Percentiles rank a stretch among this genome's conserved stretches.
Conservation (phyloP, 2,888 invertebrate genomes). For the Eupithecia pulchellata region DNA sequence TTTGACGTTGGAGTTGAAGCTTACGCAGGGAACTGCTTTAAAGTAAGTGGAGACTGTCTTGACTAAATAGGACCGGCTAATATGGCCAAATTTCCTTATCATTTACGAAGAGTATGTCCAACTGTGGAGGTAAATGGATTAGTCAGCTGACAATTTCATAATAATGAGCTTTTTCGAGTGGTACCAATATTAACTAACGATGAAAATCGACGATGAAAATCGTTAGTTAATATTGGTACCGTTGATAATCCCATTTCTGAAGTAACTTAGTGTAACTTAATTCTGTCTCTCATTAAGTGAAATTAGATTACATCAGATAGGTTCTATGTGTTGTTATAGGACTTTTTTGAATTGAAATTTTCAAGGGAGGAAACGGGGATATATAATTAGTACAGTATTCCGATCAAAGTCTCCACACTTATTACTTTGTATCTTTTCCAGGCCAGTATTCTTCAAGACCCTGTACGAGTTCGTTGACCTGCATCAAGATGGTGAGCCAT, state of each 20-base stretch:
- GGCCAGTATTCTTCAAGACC: slow-evolving; percentile 93
- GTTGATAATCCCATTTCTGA: neutral
- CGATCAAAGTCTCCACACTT: neutral
- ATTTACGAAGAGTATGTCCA: neutral
- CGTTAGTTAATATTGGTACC: neutral
- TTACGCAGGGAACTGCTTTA: slow-evolving; percentile 93
- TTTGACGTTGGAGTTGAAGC: slow-evolving; percentile 91
- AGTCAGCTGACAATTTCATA: neutral
- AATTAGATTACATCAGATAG: neutral
- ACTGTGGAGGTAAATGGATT: neutral
- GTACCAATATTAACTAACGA: too few species aligned
- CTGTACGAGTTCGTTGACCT: slow-evolving; percentile 95
- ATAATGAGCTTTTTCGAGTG: neutral
- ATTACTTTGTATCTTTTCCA: slow-evolving; percentile 61
- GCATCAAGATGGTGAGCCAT: slow-evolving; percentile 93
- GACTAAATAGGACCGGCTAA: neutral
- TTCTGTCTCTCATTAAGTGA: neutral
- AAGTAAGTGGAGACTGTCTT: slow-evolving; percentile 83
- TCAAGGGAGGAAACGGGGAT: neutral
- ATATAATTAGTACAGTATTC: neutral
- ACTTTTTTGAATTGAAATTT: neutral
- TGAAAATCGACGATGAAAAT: too few species aligned
- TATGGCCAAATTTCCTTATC: neutral
- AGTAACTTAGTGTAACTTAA: neutral
- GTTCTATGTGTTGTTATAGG: too few species aligned